Evolutionary conservation across 2,797 vertebrate genomes (phyloP), one percentile per base, ranked within the genome.

Genomic region (Antrozous pallidus): DNA sequence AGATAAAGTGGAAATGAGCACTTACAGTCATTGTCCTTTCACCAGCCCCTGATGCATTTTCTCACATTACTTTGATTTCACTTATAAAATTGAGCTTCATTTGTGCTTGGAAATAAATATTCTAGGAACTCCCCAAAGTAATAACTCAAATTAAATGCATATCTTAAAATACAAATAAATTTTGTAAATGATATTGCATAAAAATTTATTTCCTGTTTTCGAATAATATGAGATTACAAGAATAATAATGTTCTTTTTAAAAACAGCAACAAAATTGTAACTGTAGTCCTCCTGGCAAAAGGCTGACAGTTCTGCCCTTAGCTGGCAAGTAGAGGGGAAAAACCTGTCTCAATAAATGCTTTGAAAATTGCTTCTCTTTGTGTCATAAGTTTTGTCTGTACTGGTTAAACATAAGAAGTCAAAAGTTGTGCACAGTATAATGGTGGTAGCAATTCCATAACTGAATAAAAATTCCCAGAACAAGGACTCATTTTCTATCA

Each of bases 81-180:
- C 89, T 88, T 58, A 26, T 49, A 93, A 92, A 94, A 45, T 12
- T 33, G 33, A 88, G 63, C 54, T 88, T 92, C 38, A 58, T 63
- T 88, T 24, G n/a, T 18, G 24, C 65, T 93, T 71, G 20, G 74
- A 90, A 95, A 83, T 65, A 75, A 90, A 56, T 12, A 71, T 86
- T 92, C 86, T n/a, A 93, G 82, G 18, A 12, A 33, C 5, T 79
- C 56, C 5, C 56, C 33, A 74, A 42, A 85, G 77, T 86, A 82
- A 82, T 54, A 51, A 85, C 26, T 67, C 38, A 51, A 93, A 45
- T 45, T 92, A 91, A 92, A 88, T 49, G 73, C 77, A 67, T 90
- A 54, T 54, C 83, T 81, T 11, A 65, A 80, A 81, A 38, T 24
- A 70, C 17, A 33, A 54, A 38, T 83, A 90, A 24, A 80, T 47